A percentile compares a stretch with the other conserved stretches of the same genome.
These are phyloP conservation scores for Pseudachorutes palmiensis DNA, from an alignment of 1,140 invertebrate species.

Conservation along the genomic window DNA sequence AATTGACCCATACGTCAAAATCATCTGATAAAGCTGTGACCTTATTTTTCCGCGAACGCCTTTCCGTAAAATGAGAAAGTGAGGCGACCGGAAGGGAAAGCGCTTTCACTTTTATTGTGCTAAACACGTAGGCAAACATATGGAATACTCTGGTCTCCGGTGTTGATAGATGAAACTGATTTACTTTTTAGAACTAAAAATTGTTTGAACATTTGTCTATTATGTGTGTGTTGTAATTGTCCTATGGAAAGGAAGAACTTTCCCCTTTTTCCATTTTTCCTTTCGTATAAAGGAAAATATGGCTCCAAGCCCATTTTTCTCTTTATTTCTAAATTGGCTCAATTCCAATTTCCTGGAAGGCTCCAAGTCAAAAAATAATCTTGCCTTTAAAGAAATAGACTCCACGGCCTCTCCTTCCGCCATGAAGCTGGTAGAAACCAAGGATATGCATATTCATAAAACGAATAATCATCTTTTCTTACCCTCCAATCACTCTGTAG, in stretches of 20 bases:
- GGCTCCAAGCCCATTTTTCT: slow-evolving; percentile 10
- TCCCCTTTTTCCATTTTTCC: background rate
- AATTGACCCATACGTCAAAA: too few species aligned
- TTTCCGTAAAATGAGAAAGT: background rate
- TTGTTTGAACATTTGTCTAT: background rate
- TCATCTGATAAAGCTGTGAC: too few species aligned
- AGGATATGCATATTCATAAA: slow-evolving; percentile 2
- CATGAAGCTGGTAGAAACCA: background rate
- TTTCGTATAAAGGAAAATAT: slow-evolving; percentile 5
- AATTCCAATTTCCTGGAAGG: background rate
- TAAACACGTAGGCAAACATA: slow-evolving; percentile 7
- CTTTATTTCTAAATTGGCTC: background rate
- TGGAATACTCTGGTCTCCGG: background rate
- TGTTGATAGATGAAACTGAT: slow-evolving; percentile 12
- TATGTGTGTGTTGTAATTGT: background rate
- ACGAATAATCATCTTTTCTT: background rate
- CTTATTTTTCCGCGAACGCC: background rate
- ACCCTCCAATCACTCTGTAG: background rate
- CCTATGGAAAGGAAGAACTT: slow-evolving; percentile 6
- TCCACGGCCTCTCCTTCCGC: background rate
- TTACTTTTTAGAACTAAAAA: slow-evolving; percentile 8
- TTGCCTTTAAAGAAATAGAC: background rate
- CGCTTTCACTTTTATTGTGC: background rate
- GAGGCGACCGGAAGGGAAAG: background rate
- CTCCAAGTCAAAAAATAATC: slow-evolving; percentile 1